phyloP scores from a whole-genome alignment of 2,888 invertebrate genomes.

The Agriopis aurantiaria region DNA sequence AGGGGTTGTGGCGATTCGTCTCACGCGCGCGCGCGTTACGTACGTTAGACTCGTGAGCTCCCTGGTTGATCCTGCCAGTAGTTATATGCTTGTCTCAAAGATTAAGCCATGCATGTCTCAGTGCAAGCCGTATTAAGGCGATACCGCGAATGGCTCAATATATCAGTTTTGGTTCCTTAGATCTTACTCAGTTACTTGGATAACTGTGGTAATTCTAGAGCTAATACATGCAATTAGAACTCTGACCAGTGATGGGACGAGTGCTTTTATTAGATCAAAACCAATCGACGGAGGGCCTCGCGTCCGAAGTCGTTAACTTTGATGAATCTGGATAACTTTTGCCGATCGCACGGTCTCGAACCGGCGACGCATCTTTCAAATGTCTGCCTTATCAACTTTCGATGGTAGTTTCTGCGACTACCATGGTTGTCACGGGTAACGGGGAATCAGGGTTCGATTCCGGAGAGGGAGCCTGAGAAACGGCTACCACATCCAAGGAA shows the following conservation, averaged over 20 bases:
- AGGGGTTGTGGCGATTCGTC: too few relatives aligned
- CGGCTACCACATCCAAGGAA: slow-evolving; percentile 90
- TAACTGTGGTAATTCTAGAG: slow-evolving; percentile 88
- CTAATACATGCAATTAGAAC: slow-evolving; percentile 78
- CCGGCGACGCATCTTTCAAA: slow-evolving; percentile 81
- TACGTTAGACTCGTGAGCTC: slow-evolving; percentile 42
- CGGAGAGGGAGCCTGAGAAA: slow-evolving; percentile 91
- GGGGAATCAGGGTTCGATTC: slow-evolving; percentile 92
- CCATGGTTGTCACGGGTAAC: slow-evolving; percentile 90
- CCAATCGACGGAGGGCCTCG: slow-evolving; percentile 40
- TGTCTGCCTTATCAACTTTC: slow-evolving; percentile 88
- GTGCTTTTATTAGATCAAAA: slow-evolving; percentile 59
- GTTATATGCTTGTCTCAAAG: slow-evolving; percentile 89
- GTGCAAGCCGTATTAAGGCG: too few relatives aligned
- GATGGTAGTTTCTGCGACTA: slow-evolving; percentile 89
- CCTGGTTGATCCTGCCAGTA: slow-evolving; percentile 87
- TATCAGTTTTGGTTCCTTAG: too few relatives aligned
- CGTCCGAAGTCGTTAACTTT: slow-evolving; percentile 71
- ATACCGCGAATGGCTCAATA: too few relatives aligned
- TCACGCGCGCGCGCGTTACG: too few relatives aligned
- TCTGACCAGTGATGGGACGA: slow-evolving; percentile 76
- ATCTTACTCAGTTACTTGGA: slow-evolving; percentile 72
- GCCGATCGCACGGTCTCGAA: slow-evolving; percentile 64
- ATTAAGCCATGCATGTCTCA: neutral
- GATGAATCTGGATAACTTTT: slow-evolving; percentile 80